Percentiles rank a stretch among this genome's conserved stretches.
Conservation (phyloP, 1,140 invertebrate genomes). For the Semibalanus balanoides region DNA sequence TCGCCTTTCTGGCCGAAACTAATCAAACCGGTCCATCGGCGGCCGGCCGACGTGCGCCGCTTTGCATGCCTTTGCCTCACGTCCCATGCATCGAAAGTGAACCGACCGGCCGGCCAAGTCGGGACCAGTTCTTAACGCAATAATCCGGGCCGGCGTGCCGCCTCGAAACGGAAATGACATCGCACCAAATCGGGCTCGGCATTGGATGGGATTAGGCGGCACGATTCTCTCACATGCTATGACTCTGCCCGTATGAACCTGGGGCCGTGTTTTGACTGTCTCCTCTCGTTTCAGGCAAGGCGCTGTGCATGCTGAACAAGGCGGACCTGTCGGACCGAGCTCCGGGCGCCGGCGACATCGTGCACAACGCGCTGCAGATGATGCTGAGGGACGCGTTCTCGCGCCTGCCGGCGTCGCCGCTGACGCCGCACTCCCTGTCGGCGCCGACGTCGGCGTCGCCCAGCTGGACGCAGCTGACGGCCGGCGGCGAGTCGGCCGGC, state of each 20-base stretch:
- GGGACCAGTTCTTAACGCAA: no score
- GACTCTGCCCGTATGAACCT: neutral
- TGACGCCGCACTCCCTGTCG: conserved; percentile 50
- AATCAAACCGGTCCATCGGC: neutral
- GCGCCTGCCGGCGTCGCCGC: conserved; percentile 62
- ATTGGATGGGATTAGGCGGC: neutral
- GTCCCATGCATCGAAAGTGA: neutral
- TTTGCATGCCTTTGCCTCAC: neutral
- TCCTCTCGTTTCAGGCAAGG: conserved; percentile 49
- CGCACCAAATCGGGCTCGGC: neutral
- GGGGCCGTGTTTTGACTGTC: neutral
- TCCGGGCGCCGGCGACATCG: conserved; percentile 77
- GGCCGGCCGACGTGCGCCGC: neutral
- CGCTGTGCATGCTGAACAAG: conserved; percentile 74
- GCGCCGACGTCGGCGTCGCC: conserved; percentile 26
- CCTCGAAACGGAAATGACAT: neutral
- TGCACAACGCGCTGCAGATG: conserved; percentile 83
- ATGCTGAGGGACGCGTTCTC: conserved; percentile 61
- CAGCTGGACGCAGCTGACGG: neutral
- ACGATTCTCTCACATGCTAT: conserved; percentile 6
- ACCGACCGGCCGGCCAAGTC: no score
- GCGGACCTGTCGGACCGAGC: conserved; percentile 76
- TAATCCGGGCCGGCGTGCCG: no score
- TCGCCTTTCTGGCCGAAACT: neutral
- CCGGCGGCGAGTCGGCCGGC: conserved; percentile 27